Evolutionary conservation across 1,140 invertebrate genomes (phyloP).

Genomic region (Antheraea mylitta): DNA sequence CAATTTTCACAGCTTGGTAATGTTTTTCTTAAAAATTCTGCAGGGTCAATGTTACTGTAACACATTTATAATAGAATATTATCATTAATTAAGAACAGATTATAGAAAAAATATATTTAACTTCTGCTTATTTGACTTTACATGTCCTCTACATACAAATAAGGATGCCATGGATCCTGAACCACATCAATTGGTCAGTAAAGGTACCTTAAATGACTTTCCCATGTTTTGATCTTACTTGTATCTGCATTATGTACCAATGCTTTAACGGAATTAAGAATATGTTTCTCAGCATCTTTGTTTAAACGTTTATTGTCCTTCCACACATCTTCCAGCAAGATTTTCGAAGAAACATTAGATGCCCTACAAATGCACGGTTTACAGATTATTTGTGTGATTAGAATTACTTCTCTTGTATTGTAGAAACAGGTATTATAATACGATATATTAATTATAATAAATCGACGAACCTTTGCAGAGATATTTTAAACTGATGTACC

Average conservation of each 20-base stretch:
- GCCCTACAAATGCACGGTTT: conserved; percentile 29
- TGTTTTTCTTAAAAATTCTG: conserved; percentile 43
- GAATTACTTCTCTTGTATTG: too few relatives aligned
- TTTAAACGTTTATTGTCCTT: conserved; percentile 32
- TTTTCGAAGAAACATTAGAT: conserved; percentile 44
- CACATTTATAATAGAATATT: too few relatives aligned
- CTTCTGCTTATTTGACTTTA: not conserved
- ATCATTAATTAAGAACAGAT: too few relatives aligned
- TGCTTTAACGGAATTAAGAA: conserved; percentile 32
- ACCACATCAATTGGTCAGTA: too few relatives aligned
- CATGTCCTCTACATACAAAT: not conserved
- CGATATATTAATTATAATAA: too few relatives aligned
- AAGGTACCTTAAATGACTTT: conserved; percentile 41
- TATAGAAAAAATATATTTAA: too few relatives aligned
- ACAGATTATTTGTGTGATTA: too few relatives aligned
- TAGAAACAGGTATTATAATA: too few relatives aligned
- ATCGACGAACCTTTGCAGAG: conserved; percentile 34
- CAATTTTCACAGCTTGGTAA: conserved; percentile 43
- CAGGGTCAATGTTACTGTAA: conserved; percentile 51
- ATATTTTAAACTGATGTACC: conserved; percentile 45
- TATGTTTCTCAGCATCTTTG: conserved; percentile 27
- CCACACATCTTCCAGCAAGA: conserved; percentile 45
- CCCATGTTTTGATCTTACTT: conserved; percentile 41
- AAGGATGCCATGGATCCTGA: too few relatives aligned
- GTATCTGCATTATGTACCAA: conserved; percentile 34